Evolutionary conservation across 2,888 invertebrate genomes (phyloP).

Genomic region (Microctonus aethiopoides): DNA sequence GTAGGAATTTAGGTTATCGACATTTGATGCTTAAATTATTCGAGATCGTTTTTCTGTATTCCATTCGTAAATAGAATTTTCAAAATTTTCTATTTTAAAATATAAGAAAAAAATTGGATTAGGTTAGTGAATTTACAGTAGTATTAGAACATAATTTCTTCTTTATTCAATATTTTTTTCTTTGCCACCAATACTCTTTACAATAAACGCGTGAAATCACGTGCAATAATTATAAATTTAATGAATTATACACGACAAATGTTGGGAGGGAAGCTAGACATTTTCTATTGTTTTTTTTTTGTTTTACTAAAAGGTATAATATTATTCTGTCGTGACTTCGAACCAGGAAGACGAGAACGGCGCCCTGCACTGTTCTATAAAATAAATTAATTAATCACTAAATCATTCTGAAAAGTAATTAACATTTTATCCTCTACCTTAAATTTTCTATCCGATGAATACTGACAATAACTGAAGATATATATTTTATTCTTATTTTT

Average conservation of each 20-base stretch:
- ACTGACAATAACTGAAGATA: not conserved
- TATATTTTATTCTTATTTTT: not conserved
- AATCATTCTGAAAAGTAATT: not conserved
- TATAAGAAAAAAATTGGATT: not conserved
- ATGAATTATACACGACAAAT: conserved; percentile 11
- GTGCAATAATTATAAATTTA: conserved; percentile 11
- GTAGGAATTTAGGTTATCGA: too few relatives aligned
- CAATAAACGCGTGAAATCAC: conserved; percentile 17
- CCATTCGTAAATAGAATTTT: too few relatives aligned
- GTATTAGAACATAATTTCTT: conserved; percentile 8
- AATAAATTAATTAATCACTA: conserved; percentile 2
- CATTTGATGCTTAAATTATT: too few relatives aligned
- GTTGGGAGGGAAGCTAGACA: not conserved
- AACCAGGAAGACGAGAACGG: conserved; percentile 16
- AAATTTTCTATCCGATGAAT: not conserved
- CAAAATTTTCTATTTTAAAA: too few relatives aligned
- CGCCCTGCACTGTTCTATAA: conserved; percentile 22
- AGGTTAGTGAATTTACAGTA: not conserved
- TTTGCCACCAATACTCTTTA: conserved; percentile 9
- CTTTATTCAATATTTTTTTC: conserved; percentile 18
- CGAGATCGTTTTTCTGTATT: too few relatives aligned
- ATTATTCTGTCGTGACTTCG: conserved; percentile 15
- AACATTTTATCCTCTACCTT: not conserved
- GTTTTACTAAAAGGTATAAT: not conserved
- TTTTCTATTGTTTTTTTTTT: not conserved